These are phyloP conservation scores for Tokudaia muenninki DNA, from an alignment of 2,797 vertebrate genomes.

Conservation along the genomic window DNA sequence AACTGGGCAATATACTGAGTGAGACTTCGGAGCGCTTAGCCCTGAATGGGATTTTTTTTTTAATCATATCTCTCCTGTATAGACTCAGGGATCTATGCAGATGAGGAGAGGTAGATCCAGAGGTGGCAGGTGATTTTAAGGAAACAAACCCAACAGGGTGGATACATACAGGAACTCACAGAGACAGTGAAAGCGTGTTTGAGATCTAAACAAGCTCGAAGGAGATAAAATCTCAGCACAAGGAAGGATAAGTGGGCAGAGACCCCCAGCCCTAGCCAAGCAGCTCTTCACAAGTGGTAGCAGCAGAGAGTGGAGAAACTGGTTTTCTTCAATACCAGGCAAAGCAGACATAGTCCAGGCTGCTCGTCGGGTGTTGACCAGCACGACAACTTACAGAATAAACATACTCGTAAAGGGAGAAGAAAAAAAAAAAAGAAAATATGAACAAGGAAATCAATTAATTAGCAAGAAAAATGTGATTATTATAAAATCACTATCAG, in stretches of 20 bases:
- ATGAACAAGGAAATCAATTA: constrained; percentile 23
- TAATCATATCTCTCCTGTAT: background rate
- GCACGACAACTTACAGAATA: background rate
- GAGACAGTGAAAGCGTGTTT: too few relatives aligned
- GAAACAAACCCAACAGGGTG: background rate
- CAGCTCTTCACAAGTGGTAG: background rate
- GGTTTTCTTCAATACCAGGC: too few relatives aligned
- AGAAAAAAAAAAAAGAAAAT: constrained; percentile 54
- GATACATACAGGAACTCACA: background rate
- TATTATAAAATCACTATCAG: constrained; percentile 18
- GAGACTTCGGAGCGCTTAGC: background rate
- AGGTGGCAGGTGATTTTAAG: background rate
- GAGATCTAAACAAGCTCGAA: background rate
- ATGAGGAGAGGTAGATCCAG: background rate
- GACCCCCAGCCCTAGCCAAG: background rate
- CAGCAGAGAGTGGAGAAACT: background rate
- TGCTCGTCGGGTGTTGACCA: background rate
- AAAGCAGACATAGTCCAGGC: background rate
- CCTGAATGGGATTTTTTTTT: background rate
- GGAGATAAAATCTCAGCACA: background rate
- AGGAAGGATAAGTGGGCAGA: background rate
- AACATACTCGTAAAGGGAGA: constrained; percentile 7
- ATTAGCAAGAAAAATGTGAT: background rate
- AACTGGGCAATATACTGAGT: background rate
- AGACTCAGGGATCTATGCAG: background rate